Percentiles rank a stretch among this genome's conserved stretches.
phyloP scores from a whole-genome alignment of 30 jellyfish, hydroid and myxozoan genomes.

The Calvadosia cruxmelitensis region DNA sequence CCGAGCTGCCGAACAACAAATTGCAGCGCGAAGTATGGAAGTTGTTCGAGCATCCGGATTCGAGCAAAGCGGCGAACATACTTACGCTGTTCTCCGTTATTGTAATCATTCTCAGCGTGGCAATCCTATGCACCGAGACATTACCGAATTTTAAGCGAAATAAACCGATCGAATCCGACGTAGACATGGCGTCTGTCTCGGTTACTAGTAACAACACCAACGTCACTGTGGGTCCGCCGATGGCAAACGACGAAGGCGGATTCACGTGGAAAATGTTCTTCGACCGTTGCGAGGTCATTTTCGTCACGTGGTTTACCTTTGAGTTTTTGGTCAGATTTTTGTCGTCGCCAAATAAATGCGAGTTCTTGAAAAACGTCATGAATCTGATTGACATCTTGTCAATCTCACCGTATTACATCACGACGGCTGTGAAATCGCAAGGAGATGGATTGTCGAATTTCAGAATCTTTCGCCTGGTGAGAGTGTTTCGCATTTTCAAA shows the following conservation, averaged over 20 bases:
- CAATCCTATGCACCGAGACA: constrained; percentile 77
- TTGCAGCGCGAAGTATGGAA: constrained; percentile 70
- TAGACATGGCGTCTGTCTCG: neutral
- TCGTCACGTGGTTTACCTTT: constrained; percentile 82
- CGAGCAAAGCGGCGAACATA: constrained; percentile 76
- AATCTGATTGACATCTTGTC: constrained; percentile 70
- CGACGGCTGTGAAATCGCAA: constrained; percentile 44
- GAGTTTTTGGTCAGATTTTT: constrained; percentile 63
- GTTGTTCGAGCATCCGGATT: constrained; percentile 77
- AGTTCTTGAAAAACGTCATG: constrained; percentile 51
- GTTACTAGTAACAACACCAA: neutral
- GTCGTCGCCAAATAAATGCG: constrained; percentile 59
- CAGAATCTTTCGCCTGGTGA: constrained; percentile 71
- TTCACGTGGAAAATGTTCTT: constrained; percentile 44
- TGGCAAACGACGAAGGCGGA: neutral
- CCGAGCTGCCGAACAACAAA: constrained; percentile 58
- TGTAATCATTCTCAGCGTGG: constrained; percentile 49
- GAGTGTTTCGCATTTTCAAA: constrained; percentile 85
- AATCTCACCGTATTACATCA: constrained; percentile 62
- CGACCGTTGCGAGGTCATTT: constrained; percentile 52
- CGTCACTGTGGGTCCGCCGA: neutral
- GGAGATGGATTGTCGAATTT: constrained; percentile 64
- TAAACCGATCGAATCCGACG: constrained; percentile 11
- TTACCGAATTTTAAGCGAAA: constrained; percentile 49
- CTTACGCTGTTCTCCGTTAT: constrained; percentile 65